Conservation (phyloP, 2,113 vertebrate genomes). For the Taurulus bubalis region DNA sequence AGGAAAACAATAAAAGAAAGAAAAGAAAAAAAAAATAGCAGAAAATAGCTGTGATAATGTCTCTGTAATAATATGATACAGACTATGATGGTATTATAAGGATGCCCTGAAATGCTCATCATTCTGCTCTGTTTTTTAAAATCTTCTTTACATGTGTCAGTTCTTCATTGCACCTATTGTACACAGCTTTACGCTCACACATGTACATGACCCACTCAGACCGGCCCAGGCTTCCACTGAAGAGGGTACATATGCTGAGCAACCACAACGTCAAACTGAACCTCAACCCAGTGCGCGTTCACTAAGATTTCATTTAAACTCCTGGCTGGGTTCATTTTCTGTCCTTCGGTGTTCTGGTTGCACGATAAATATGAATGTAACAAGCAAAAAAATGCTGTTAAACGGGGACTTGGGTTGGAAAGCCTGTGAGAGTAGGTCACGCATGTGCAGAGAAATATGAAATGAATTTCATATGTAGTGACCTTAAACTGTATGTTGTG, state of each 20-base stretch:
- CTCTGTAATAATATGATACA: constrained; percentile 48
- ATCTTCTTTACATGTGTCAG: constrained; percentile 73
- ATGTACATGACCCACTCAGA: constrained; percentile 71
- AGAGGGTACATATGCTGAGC: constrained; percentile 70
- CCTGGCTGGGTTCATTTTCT: not conserved
- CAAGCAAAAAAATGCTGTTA: constrained; percentile 36
- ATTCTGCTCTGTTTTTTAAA: constrained; percentile 78
- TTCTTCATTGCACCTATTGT: constrained; percentile 77
- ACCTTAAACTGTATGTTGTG: constrained; percentile 82
- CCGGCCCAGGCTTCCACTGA: constrained; percentile 62
- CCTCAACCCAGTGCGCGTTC: not conserved
- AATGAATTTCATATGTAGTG: constrained; percentile 73
- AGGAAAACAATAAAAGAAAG: constrained; percentile 31
- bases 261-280: constrained; percentile 37
- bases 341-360: constrained; percentile 32
- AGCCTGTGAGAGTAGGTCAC: constrained; percentile 71
- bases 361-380: constrained; percentile 57
- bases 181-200: constrained; percentile 78
- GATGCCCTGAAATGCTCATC: constrained; percentile 77
- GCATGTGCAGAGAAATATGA: constrained; percentile 73
- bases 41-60: constrained; percentile 40
- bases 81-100: constrained; percentile 38
- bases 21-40: constrained; percentile 42
- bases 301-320: not conserved
- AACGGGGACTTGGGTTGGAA: constrained; percentile 22